Conservation (phyloP, 2,797 vertebrate genomes). For the Bucorvus abyssinicus region DNA sequence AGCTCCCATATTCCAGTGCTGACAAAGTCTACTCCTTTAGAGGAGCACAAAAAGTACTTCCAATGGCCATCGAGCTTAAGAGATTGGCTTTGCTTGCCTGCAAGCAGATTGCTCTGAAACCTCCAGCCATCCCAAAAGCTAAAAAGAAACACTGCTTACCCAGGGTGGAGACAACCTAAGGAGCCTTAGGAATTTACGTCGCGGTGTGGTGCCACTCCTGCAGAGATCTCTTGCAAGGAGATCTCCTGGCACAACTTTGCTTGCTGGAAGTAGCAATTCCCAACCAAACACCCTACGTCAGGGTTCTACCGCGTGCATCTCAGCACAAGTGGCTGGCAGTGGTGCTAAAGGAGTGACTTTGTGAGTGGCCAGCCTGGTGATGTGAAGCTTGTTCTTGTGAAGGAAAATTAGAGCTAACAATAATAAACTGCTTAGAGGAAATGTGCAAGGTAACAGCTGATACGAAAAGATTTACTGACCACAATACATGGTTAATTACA, state of each 20-base stretch:
- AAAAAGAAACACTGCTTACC: neutral
- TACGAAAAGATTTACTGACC: constrained; percentile 31
- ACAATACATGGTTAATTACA: constrained; percentile 22
- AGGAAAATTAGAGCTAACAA: constrained; percentile 1
- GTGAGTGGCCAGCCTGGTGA: neutral
- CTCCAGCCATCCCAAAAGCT: neutral
- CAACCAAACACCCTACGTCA: neutral
- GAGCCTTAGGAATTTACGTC: neutral
- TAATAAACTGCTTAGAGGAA: constrained; percentile 6
- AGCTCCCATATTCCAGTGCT: neutral
- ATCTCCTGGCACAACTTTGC: neutral
- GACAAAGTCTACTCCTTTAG: neutral
- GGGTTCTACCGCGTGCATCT: rapidly evolving
- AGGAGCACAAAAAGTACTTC: neutral
- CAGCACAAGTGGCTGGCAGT: neutral
- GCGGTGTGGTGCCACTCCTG: neutral
- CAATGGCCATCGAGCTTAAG: neutral
- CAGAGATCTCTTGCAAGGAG: neutral
- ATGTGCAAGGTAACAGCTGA: constrained; percentile 3
- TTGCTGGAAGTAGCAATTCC: neutral
- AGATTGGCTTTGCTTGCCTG: neutral
- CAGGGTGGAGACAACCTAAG: neutral
- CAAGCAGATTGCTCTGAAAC: neutral
- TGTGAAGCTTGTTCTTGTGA: neutral
- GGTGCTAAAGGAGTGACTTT: neutral